A percentile compares a stretch with the other conserved stretches of the same genome.
Conservation (phyloP, 2,797 vertebrate species). For the Neoniphon sammara region DNA sequence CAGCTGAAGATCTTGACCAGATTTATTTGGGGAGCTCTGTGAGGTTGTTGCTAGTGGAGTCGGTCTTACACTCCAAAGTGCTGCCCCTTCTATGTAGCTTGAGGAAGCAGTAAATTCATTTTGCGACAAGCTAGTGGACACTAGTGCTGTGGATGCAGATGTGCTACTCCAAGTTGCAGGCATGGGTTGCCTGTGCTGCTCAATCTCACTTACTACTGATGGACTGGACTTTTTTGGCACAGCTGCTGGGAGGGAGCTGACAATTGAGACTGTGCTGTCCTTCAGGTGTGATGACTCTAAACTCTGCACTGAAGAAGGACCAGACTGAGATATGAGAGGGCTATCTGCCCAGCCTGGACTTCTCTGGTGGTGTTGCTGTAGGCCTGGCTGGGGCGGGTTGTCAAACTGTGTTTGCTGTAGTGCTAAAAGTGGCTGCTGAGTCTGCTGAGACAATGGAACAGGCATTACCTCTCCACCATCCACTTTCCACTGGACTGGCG, state of each 20-base stretch:
- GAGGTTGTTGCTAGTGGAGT: conserved; percentile 54
- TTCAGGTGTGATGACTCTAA: conserved; percentile 59
- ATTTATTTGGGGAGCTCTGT: conserved; percentile 65
- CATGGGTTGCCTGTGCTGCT: conserved; percentile 66
- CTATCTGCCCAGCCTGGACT: conserved; percentile 60
- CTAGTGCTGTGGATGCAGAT: conserved; percentile 51
- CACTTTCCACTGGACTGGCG: conserved; percentile 76
- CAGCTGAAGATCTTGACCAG: conserved; percentile 68
- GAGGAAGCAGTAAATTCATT: conserved; percentile 57
- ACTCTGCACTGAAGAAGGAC: conserved; percentile 50
- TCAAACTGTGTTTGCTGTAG: conserved; percentile 57
- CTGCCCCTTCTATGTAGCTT: conserved; percentile 71
- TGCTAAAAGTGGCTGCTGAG: conserved; percentile 57
- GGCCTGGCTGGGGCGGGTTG: conserved; percentile 29
- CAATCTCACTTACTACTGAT: conserved; percentile 54
- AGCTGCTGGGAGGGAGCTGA: conserved; percentile 42
- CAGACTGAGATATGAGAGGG: conserved; percentile 58
- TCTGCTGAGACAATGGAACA: conserved; percentile 53
- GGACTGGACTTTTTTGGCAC: conserved; percentile 65
- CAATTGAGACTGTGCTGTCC: conserved; percentile 46
- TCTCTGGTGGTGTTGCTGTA: conserved; percentile 69
- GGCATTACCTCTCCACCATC: conserved; percentile 75
- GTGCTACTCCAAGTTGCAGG: conserved; percentile 62
- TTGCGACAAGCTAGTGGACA: conserved; percentile 62
- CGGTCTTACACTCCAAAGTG: conserved; percentile 73